Evolutionary conservation across 2,113 vertebrate species (phyloP).

Genomic region (Trinectes maculatus): DNA sequence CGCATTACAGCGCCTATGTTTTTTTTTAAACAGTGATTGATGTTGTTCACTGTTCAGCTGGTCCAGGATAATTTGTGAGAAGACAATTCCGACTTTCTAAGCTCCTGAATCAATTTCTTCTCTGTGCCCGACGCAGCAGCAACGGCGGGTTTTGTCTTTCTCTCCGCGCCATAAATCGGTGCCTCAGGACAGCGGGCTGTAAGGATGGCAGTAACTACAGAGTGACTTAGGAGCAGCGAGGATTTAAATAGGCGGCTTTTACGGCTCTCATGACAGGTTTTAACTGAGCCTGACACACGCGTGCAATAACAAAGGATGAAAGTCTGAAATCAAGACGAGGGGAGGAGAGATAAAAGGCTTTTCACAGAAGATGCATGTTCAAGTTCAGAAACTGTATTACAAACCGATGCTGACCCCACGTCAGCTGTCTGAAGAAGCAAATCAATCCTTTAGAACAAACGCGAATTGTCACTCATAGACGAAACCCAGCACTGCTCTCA

Average conservation of each 20-base stretch:
- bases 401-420: constrained; percentile 1
- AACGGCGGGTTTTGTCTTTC: constrained; percentile 23
- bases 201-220: constrained; percentile 21
- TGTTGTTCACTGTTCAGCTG: constrained; percentile 47
- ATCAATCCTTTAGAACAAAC: not conserved
- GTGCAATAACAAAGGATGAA: not conserved
- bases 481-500: too few relatives aligned
- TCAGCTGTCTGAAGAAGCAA: not conserved
- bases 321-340: constrained; percentile 4
- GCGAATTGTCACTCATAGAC: not conserved
- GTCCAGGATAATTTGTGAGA: constrained; percentile 52
- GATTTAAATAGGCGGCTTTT: constrained; percentile 17
- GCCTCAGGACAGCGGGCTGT: constrained; percentile 23
- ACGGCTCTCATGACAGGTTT: constrained; percentile 10
- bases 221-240: constrained; percentile 25
- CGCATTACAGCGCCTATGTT: constrained; percentile 31
- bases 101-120: constrained; percentile 51
- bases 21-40: constrained; percentile 41
- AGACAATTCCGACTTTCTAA: constrained; percentile 35
- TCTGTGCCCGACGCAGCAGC: constrained; percentile 17
- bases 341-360: not conserved
- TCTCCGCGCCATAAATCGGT: constrained; percentile 1
- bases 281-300: constrained; percentile 9
- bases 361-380: not conserved
- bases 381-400: constrained; percentile 4